These are phyloP conservation scores for Myrmecophaga tridactyla DNA, from an alignment of 2,113 vertebrate species.

Conservation along the genomic window DNA sequence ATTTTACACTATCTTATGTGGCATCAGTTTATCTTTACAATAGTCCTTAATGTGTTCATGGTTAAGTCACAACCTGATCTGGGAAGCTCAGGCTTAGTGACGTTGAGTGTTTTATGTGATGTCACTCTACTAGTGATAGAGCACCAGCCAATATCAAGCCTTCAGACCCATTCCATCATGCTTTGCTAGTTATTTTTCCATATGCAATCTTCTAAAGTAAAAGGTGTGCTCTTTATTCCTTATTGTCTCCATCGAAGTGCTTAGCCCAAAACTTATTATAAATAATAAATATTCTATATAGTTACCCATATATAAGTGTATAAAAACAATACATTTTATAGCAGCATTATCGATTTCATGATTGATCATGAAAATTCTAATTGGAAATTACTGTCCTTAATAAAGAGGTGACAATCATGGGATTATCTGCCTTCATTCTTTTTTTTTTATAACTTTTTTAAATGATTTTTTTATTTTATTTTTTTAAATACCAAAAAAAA, in stretches of 20 bases:
- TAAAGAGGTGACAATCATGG: conserved; percentile 56
- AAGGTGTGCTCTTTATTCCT: not conserved
- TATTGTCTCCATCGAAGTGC: not conserved
- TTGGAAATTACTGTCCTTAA: conserved; percentile 74
- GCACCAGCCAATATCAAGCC: not conserved
- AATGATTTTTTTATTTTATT: too few species aligned
- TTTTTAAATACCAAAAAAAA: too few species aligned
- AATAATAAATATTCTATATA: not conserved
- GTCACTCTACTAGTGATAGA: not conserved
- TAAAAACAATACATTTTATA: conserved; percentile 66
- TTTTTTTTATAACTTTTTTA: too few species aligned
- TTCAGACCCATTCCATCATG: not conserved
- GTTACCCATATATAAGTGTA: not conserved
- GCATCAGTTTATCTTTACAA: not conserved
- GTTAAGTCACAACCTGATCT: not conserved
- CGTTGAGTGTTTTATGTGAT: not conserved
- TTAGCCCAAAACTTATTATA: not conserved
- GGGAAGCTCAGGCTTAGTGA: not conserved
- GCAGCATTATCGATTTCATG: conserved; percentile 70
- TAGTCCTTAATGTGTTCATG: not conserved
- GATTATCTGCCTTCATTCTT: conserved; percentile 52
- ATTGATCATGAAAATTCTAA: conserved; percentile 72
- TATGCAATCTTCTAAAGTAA: not conserved
- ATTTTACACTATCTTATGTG: not conserved
- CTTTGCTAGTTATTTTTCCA: not conserved